Conservation (phyloP, 1,140 invertebrate species). For the Cydia amplana region DNA sequence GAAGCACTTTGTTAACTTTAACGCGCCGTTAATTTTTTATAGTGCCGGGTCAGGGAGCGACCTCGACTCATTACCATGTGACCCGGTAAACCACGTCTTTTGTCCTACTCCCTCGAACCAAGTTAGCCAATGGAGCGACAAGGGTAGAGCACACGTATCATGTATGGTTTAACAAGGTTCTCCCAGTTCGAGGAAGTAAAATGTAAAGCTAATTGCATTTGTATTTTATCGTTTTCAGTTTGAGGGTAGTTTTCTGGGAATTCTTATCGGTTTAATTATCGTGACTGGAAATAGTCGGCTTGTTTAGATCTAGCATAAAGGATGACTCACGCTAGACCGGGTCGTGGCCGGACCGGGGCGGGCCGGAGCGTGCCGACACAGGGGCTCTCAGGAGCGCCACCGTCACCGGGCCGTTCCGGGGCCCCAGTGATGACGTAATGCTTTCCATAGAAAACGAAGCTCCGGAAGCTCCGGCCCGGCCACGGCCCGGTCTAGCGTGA, state of each 20-base stretch:
- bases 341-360: too few species aligned
- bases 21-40: slow-evolving; percentile 23
- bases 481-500: too few species aligned
- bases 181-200: not conserved
- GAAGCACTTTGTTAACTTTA: slow-evolving; percentile 12
- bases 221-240: not conserved
- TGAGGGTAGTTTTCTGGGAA: not conserved
- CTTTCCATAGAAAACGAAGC: too few species aligned
- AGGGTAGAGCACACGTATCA: not conserved
- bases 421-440: too few species aligned
- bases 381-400: too few species aligned
- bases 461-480: too few species aligned
- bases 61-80: slow-evolving; percentile 24
- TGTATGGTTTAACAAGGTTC: not conserved
- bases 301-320: too few species aligned
- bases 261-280: not conserved
- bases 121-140: not conserved
- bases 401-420: too few species aligned
- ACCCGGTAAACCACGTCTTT: slow-evolving; percentile 16
- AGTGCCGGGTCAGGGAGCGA: slow-evolving; percentile 13
- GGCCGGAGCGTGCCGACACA: too few species aligned
- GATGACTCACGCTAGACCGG: too few species aligned
- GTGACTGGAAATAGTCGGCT: too few species aligned
- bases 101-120: not conserved
- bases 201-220: slow-evolving; percentile 1